These are phyloP conservation scores for Toxotes chatareus DNA, from an alignment of 2,113 vertebrate species.

Conservation along the genomic window DNA sequence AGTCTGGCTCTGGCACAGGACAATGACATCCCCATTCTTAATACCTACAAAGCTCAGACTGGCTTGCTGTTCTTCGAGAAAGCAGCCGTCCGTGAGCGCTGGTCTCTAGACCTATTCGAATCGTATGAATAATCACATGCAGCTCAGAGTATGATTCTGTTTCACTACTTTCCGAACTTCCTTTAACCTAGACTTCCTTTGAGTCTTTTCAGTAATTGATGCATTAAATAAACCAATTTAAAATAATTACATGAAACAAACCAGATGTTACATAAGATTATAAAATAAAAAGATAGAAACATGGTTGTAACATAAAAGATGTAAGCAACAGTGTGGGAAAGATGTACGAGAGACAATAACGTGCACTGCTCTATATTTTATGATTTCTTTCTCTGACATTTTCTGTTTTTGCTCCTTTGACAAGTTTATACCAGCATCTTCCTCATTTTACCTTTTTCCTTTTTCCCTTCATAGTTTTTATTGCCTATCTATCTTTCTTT, in stretches of 20 bases:
- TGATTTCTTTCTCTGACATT: background rate
- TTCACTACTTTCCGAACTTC: no score
- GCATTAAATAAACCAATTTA: no score
- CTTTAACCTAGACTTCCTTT: no score
- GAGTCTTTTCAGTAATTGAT: no score
- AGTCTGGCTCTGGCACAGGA: background rate
- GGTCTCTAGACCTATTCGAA: background rate
- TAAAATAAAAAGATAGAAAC: no score
- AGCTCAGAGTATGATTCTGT: no score
- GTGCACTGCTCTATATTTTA: slow-evolving; percentile 19
- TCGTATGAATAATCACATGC: no score
- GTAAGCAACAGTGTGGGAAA: slow-evolving; percentile 3
- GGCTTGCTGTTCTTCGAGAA: background rate
- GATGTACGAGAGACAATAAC: slow-evolving; percentile 2
- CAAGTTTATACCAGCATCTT: slow-evolving; percentile 15
- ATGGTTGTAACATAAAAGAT: no score
- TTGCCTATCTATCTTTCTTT: background rate
- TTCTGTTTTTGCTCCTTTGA: slow-evolving; percentile 28
- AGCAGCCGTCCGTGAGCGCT: background rate
- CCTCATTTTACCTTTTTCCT: slow-evolving; percentile 13
- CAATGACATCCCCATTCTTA: background rate
- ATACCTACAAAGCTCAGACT: background rate
- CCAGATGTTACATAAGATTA: no score
- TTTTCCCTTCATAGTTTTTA: slow-evolving; percentile 2
- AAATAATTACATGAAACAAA: no score